Conservation (phyloP, 2,888 invertebrate species). For the Catocala sponsa region DNA sequence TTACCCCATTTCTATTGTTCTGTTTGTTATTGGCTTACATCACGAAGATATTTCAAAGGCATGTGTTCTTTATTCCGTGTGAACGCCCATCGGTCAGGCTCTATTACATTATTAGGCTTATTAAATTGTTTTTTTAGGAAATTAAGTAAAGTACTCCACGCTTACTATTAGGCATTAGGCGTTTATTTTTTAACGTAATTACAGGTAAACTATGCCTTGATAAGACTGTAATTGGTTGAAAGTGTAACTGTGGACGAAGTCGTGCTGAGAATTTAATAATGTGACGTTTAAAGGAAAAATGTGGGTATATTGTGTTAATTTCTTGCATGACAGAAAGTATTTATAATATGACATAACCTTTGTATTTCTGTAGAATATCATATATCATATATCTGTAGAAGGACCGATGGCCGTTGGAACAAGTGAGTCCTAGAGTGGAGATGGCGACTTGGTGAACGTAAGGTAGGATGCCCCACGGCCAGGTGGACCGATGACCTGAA, state of each 20-base stretch:
- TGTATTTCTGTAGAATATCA: no score
- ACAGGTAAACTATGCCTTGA: neutral
- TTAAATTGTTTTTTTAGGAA: constrained; percentile 21
- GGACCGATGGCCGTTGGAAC: no score
- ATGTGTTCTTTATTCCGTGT: constrained; percentile 43
- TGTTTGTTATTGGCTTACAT: constrained; percentile 53
- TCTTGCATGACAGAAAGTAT: no score
- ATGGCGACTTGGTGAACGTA: no score
- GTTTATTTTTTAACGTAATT: constrained; percentile 10
- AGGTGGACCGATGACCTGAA: no score
- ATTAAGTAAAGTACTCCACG: constrained; percentile 24
- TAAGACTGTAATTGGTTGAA: neutral
- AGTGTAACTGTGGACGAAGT: neutral
- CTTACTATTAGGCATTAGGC: constrained; percentile 18
- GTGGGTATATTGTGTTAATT: no score
- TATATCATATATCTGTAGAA: no score
- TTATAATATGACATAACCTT: no score
- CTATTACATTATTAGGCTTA: constrained; percentile 25
- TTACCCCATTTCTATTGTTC: constrained; percentile 29
- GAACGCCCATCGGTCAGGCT: constrained; percentile 54
- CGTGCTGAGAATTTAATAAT: no score
- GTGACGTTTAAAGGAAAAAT: no score
- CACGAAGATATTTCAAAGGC: constrained; percentile 49
- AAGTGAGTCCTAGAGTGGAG: no score
- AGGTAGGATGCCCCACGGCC: no score